These are phyloP conservation scores for Thunnus albacares DNA, from an alignment of 2,797 vertebrate species.

Conservation along the genomic window DNA sequence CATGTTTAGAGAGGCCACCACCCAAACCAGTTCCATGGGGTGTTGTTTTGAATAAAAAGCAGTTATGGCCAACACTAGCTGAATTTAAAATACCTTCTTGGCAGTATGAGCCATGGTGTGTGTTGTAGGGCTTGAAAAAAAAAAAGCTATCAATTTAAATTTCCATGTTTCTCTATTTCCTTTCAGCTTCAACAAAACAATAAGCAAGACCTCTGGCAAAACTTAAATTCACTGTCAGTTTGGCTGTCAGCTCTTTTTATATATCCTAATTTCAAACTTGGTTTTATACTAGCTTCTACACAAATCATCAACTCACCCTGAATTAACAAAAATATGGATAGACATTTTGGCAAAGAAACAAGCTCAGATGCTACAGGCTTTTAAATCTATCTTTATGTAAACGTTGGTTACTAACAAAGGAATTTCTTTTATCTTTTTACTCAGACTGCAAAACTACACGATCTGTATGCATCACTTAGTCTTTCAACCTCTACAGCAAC, in stretches of 20 bases:
- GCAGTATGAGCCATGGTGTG: conserved; percentile 17
- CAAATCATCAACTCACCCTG: not conserved
- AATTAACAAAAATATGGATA: not conserved
- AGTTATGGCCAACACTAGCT: conserved; percentile 45
- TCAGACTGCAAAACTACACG: not conserved
- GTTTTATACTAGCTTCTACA: conserved; percentile 11
- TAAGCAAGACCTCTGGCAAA: not conserved
- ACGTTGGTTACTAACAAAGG: not conserved
- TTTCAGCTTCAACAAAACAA: conserved; percentile 42
- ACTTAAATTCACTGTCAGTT: conserved; percentile 4
- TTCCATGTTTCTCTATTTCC: conserved; percentile 30
- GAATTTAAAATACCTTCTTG: conserved; percentile 64
- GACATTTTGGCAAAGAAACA: not conserved
- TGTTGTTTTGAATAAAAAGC: conserved; percentile 70
- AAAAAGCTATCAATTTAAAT: conserved; percentile 53
- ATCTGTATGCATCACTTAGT: conserved; percentile 20
- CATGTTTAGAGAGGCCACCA: conserved; percentile 62
- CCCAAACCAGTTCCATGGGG: conserved; percentile 60
- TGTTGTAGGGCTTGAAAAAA: conserved; percentile 38
- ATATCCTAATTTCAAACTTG: conserved; percentile 1
- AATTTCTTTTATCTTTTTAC: conserved; percentile 4
- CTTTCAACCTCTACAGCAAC: conserved; percentile 34
- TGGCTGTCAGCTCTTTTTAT: conserved; percentile 11
- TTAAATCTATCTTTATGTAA: not conserved
- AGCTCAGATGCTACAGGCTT: conserved; percentile 1